Percentiles rank a stretch among this genome's conserved stretches.
These are phyloP conservation scores for Neodiprion pinetum DNA, from an alignment of 1,140 invertebrate species.

Conservation along the genomic window DNA sequence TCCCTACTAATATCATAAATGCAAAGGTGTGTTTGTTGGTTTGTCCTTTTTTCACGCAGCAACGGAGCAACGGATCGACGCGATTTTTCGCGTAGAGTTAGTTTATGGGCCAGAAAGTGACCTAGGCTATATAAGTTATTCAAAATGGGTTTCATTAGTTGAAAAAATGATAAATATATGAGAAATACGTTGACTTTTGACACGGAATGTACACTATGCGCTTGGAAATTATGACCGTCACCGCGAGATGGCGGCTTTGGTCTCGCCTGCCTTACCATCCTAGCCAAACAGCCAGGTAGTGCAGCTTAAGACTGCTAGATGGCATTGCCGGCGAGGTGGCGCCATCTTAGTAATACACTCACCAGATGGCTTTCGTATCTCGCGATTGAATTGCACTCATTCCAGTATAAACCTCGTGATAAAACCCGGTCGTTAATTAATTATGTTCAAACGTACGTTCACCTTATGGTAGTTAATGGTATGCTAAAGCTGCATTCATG, in stretches of 20 bases:
- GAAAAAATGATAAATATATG: too few species aligned
- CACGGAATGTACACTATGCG: neutral
- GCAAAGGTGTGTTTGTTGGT: too few species aligned
- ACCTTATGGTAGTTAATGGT: too few species aligned
- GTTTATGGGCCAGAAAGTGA: too few species aligned
- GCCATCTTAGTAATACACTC: neutral
- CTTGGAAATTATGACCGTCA: neutral
- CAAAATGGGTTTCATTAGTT: too few species aligned
- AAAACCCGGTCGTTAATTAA: neutral
- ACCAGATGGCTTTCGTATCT: constrained; percentile 11
- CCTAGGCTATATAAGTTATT: too few species aligned
- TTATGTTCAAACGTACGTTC: too few species aligned
- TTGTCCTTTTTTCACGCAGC: too few species aligned
- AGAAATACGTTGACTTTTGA: neutral
- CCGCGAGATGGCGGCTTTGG: neutral
- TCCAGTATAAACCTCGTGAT: neutral
- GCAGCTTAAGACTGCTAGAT: neutral
- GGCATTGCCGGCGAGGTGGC: neutral
- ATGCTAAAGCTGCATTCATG: too few species aligned
- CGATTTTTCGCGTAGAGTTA: too few species aligned
- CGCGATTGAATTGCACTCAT: neutral
- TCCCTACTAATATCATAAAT: too few species aligned
- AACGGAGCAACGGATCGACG: too few species aligned
- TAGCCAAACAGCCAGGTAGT: neutral
- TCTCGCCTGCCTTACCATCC: neutral